Percentiles rank a stretch among this genome's conserved stretches.
Evolutionary conservation across 2,888 invertebrate genomes (phyloP).

Genomic region (Dynastes tityus): DNA sequence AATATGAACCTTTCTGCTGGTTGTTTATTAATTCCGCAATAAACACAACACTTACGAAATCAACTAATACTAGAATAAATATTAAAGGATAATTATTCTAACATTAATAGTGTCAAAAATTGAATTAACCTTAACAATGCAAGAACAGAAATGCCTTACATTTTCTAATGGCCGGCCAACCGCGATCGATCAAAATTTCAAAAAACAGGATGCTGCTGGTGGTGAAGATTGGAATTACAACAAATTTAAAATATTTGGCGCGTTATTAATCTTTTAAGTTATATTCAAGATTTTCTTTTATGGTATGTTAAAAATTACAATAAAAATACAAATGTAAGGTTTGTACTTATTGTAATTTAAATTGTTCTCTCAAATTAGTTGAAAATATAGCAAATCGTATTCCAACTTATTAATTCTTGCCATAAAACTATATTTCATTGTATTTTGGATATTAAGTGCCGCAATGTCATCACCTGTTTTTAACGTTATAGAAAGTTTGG

Average conservation of each 20-base stretch:
- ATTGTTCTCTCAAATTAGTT: neutral
- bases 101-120: too few species aligned
- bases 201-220: neutral
- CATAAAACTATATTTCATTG: too few species aligned
- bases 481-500: too few species aligned
- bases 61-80: too few species aligned
- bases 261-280: too few species aligned
- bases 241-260: neutral
- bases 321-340: neutral
- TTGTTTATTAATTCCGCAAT: conserved; percentile 4
- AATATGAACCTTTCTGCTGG: neutral
- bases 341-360: neutral
- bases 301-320: neutral
- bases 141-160: neutral
- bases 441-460: too few species aligned
- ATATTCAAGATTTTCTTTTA: too few species aligned
- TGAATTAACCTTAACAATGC: too few species aligned
- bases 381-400: too few species aligned
- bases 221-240: neutral
- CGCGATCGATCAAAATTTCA: neutral
- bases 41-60: conserved; percentile 3
- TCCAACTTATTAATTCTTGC: too few species aligned
- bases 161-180: neutral
- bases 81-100: too few species aligned
- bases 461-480: too few species aligned